Evolutionary conservation across 64 coral and sea anemone species (phyloP).

Genomic region (Anthopleura sola): DNA sequence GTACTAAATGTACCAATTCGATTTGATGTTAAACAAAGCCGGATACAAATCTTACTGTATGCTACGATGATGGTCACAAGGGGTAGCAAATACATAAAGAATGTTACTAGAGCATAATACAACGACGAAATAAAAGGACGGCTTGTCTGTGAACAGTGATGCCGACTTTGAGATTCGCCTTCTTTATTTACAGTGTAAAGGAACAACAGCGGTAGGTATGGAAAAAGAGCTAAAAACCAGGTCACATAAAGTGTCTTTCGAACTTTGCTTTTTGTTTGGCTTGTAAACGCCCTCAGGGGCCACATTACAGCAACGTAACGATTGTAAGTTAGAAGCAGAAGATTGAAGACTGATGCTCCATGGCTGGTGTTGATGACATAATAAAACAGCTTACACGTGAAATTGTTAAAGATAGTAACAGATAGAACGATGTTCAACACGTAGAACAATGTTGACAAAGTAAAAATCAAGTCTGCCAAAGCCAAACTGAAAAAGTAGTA

Average conservation of each 20-base stretch:
- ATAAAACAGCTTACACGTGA: constrained; percentile 43
- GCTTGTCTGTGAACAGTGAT: constrained; percentile 8
- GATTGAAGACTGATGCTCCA: constrained; percentile 34
- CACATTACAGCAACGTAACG: constrained; percentile 34
- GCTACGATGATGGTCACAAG: neutral
- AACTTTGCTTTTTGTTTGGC: neutral
- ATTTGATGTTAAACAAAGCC: neutral
- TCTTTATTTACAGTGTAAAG: constrained; percentile 9
- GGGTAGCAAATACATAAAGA: neutral
- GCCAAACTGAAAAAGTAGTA: constrained; percentile 54
- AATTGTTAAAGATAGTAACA: constrained; percentile 17
- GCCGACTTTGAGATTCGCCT: neutral
- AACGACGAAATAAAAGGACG: constrained; percentile 14
- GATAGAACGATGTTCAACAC: neutral
- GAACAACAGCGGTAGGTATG: neutral
- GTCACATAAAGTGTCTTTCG: neutral
- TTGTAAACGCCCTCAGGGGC: constrained; percentile 22
- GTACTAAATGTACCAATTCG: neutral
- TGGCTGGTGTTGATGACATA: constrained; percentile 46
- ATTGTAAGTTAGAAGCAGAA: constrained; percentile 35
- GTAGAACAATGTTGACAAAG: constrained; percentile 28
- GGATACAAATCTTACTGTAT: neutral
- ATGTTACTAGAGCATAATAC: neutral
- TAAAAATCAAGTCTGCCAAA: constrained; percentile 43
- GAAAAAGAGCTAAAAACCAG: constrained; percentile 19